phyloP scores from a whole-genome alignment of 2,888 invertebrate genomes.

The Oxytorus armatus region DNA sequence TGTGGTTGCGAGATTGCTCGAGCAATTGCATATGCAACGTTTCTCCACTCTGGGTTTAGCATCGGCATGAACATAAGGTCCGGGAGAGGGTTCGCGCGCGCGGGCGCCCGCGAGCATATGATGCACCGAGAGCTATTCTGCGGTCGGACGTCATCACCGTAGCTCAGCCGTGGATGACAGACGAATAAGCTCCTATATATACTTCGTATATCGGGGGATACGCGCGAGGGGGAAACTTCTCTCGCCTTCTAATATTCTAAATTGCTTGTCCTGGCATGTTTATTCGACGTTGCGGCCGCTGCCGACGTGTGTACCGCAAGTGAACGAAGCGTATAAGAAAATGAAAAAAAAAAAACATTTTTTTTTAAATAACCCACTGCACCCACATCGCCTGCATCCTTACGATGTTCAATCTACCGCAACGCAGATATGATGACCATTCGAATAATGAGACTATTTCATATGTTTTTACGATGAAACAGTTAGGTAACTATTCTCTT shows the following conservation, averaged over 20 bases:
- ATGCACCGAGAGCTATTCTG: conserved; percentile 74
- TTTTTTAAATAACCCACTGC: conserved; percentile 23
- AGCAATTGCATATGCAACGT: conserved; percentile 57
- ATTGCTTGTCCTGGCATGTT: conserved; percentile 83
- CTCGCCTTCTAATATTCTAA: conserved; percentile 81
- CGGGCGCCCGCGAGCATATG: conserved; percentile 30
- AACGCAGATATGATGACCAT: not conserved
- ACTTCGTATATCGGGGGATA: conserved; percentile 49
- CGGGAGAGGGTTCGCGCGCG: conserved; percentile 35
- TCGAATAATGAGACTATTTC: not conserved
- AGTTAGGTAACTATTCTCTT: not conserved
- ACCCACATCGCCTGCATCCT: conserved; percentile 6
- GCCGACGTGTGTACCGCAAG: conserved; percentile 71
- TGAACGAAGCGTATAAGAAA: conserved; percentile 9
- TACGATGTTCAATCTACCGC: conserved; percentile 5
- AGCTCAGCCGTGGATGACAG: conserved; percentile 82
- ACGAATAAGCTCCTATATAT: conserved; percentile 75
- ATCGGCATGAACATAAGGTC: conserved; percentile 3
- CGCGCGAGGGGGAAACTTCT: conserved; percentile 70
- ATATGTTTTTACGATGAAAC: not conserved
- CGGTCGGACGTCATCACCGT: conserved; percentile 84
- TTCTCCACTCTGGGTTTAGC: conserved; percentile 26
- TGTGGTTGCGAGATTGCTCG: conserved; percentile 64
- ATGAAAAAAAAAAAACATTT: conserved; percentile 13
- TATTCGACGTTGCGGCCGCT: conserved; percentile 83